Conservation (phyloP, 2,113 vertebrate genomes). For the Meles meles region DNA sequence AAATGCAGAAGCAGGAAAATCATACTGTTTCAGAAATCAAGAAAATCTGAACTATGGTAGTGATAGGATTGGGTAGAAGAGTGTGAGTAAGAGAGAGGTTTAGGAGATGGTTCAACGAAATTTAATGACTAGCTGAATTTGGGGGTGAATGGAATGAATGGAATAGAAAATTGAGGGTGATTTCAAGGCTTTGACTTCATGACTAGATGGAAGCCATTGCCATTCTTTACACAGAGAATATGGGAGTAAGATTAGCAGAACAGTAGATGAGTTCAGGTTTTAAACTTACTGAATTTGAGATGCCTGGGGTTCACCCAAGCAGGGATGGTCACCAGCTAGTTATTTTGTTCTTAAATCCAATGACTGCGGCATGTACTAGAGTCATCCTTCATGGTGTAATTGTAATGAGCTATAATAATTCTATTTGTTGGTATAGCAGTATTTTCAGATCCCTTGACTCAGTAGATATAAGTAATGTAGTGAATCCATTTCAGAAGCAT, state of each 20-base stretch:
- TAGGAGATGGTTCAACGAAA: background rate
- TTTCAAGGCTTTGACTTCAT: background rate
- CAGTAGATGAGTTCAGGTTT: background rate
- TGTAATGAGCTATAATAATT: background rate
- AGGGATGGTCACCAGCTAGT: background rate
- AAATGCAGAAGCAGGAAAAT: background rate
- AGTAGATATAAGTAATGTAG: background rate
- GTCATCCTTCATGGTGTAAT: no score
- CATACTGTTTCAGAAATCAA: background rate
- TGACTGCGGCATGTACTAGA: rapidly evolving
- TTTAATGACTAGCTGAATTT: background rate
- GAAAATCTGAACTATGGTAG: background rate
- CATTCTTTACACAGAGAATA: background rate
- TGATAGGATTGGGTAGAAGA: background rate
- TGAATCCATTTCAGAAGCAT: background rate
- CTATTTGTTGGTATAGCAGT: background rate
- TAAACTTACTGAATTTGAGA: background rate
- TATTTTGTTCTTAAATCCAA: background rate
- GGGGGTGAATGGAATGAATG: background rate
- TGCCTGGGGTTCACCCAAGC: background rate
- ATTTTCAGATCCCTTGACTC: background rate
- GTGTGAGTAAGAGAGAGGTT: background rate
- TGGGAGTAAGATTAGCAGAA: background rate
- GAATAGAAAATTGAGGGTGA: background rate
- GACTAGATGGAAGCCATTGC: background rate